Evolutionary conservation across 2,888 invertebrate genomes (phyloP).

Genomic region (Lissonota sp.): DNA sequence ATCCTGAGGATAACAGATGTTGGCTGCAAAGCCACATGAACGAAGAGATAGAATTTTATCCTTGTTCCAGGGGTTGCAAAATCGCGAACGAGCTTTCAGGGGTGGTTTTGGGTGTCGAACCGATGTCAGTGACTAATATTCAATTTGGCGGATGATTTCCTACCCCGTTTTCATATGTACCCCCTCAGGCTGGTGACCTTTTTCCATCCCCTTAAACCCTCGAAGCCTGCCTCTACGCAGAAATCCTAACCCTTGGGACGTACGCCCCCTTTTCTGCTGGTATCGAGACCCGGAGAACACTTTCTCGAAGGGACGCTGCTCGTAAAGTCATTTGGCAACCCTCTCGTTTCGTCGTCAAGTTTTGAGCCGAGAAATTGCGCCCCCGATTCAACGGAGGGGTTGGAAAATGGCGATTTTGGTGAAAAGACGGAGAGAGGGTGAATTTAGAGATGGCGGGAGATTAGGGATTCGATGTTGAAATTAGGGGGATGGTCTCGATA

Average conservation of each 20-base stretch:
- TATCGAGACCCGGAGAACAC: conserved; percentile 29
- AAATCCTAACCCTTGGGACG: conserved; percentile 60
- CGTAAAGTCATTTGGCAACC: conserved; percentile 61
- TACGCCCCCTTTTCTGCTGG: not conserved
- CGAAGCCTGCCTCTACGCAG: conserved; percentile 45
- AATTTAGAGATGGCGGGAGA: conserved; percentile 59
- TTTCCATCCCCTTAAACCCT: conserved; percentile 12
- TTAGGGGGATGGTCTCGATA: conserved; percentile 68
- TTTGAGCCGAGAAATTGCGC: too few relatives aligned
- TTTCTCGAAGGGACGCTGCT: conserved; percentile 25
- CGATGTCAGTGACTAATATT: conserved; percentile 58
- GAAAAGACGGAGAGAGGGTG: conserved; percentile 12
- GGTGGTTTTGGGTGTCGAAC: conserved; percentile 6
- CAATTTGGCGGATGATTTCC: conserved; percentile 57
- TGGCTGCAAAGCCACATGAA: not conserved
- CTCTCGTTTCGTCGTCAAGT: conserved; percentile 60
- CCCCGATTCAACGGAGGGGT: too few relatives aligned
- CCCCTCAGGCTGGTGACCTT: conserved; percentile 1
- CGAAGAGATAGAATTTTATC: conserved; percentile 43
- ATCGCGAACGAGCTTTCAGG: conserved; percentile 25
- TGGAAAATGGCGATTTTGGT: too few relatives aligned
- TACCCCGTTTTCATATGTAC: not conserved
- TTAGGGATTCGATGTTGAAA: conserved; percentile 68
- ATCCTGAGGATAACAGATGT: not conserved
- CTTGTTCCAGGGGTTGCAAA: conserved; percentile 36